Conservation (phyloP, 2,797 vertebrate genomes). For the Orestias chungarensis region DNA sequence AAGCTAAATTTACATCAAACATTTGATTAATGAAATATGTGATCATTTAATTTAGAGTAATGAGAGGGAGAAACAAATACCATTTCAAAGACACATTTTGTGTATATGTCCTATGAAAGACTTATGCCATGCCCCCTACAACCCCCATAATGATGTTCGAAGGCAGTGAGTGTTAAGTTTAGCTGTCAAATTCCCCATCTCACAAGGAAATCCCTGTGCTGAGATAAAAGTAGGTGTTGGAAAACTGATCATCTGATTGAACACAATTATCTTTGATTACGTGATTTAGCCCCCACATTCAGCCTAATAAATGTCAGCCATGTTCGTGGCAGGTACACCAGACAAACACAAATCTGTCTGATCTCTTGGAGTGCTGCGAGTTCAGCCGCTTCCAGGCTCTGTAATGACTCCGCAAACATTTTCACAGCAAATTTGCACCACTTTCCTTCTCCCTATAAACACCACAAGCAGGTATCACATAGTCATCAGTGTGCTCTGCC, state of each 20-base stretch:
- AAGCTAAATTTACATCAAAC: neutral
- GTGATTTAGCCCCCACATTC: conserved; percentile 60
- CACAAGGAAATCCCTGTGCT: conserved; percentile 70
- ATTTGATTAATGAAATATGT: neutral
- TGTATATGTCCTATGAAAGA: neutral
- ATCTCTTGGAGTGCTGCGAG: conserved; percentile 50
- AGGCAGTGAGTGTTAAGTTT: conserved; percentile 21
- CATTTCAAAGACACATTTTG: neutral
- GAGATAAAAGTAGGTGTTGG: conserved; percentile 60
- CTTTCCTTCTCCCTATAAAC: conserved; percentile 76
- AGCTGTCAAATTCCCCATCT: conserved; percentile 35
- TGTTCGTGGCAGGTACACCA: conserved; percentile 51
- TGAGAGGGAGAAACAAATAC: neutral
- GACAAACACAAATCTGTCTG: conserved; percentile 68
- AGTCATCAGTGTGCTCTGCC: conserved; percentile 64
- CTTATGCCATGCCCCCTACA: conserved; percentile 6
- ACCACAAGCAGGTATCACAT: conserved; percentile 72
- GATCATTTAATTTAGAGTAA: neutral
- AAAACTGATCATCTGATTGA: conserved; percentile 60
- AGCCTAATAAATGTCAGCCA: conserved; percentile 65
- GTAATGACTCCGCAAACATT: conserved; percentile 78
- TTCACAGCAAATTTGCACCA: conserved; percentile 67
- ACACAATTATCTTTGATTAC: conserved; percentile 71
- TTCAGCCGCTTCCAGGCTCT: conserved; percentile 49
- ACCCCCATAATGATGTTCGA: conserved; percentile 19